phyloP scores from a whole-genome alignment of 2,797 vertebrate species.

The Epinephelus coioides region DNA sequence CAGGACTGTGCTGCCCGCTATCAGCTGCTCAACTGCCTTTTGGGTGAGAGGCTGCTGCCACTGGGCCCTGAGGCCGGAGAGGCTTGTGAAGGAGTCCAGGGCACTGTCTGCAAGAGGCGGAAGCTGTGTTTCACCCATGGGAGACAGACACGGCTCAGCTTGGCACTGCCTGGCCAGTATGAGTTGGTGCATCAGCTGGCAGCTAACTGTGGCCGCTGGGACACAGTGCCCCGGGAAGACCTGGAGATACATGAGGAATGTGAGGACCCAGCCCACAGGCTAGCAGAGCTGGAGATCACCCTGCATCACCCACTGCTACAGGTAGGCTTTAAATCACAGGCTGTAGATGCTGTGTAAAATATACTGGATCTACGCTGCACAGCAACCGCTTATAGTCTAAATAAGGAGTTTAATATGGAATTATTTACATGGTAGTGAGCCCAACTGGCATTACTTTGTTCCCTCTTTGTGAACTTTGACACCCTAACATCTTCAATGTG shows the following conservation, averaged over 20 bases:
- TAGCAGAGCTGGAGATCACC: slow-evolving; percentile 96
- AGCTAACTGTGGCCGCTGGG: slow-evolving; percentile 94
- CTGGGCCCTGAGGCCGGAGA: slow-evolving; percentile 80
- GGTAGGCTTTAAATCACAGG: slow-evolving; percentile 77
- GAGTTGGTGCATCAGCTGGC: slow-evolving; percentile 94
- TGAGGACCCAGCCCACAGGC: slow-evolving; percentile 90
- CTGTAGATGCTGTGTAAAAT: neutral
- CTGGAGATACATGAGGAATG: slow-evolving; percentile 91
- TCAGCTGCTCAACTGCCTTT: slow-evolving; percentile 91
- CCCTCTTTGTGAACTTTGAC: neutral
- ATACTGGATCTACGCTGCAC: neutral
- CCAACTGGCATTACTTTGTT: neutral
- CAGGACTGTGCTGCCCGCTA: slow-evolving; percentile 93
- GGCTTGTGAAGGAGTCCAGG: slow-evolving; percentile 83
- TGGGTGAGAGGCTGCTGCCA: slow-evolving; percentile 93
- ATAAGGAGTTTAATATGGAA: neutral
- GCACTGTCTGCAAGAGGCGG: slow-evolving; percentile 88
- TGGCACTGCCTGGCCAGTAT: slow-evolving; percentile 95
- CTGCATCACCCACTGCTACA: slow-evolving; percentile 93
- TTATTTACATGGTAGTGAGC: neutral
- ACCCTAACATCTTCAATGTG: neutral
- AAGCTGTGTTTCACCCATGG: slow-evolving; percentile 94
- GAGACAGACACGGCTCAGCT: slow-evolving; percentile 89
- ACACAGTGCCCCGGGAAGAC: slow-evolving; percentile 95
- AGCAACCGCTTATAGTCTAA: neutral